These are phyloP conservation scores for Xenops minutus DNA, from an alignment of 2,797 vertebrate genomes.

Conservation along the genomic window DNA sequence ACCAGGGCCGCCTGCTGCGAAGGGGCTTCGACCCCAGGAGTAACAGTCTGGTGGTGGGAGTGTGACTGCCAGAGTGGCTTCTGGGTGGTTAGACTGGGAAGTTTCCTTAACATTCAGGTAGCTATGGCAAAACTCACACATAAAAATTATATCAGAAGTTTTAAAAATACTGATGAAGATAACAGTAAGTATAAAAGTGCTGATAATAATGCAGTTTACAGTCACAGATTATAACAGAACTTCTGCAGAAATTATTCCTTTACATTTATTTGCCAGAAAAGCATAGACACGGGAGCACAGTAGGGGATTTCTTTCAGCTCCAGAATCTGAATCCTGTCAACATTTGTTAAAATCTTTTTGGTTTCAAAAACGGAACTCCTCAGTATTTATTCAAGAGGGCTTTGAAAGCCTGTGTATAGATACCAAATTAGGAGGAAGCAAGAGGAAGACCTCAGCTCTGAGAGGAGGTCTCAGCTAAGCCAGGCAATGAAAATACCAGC, in stretches of 20 bases:
- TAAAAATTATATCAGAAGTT: neutral
- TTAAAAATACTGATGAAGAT: neutral
- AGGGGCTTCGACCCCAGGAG: accelerated
- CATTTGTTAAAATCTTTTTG: neutral
- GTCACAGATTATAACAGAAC: neutral
- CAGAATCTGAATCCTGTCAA: neutral
- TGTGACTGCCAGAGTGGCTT: neutral
- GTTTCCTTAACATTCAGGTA: neutral
- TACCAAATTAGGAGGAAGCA: neutral
- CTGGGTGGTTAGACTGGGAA: neutral
- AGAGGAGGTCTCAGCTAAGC: neutral
- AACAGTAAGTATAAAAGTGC: neutral
- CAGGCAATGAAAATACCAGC: neutral
- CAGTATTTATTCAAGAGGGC: neutral
- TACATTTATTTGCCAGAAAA: neutral
- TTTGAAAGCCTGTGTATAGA: neutral
- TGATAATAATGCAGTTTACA: neutral
- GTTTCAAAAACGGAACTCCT: neutral
- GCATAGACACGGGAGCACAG: neutral
- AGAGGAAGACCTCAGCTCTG: neutral
- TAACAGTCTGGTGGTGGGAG: neutral
- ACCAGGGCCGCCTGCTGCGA: accelerated
- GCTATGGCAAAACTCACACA: neutral
- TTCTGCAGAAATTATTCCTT: neutral
- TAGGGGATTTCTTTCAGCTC: neutral